Percentiles rank a stretch among this genome's conserved stretches.
Evolutionary conservation across 2,797 vertebrate species (phyloP).

Genomic region (Diplodus sargus): DNA sequence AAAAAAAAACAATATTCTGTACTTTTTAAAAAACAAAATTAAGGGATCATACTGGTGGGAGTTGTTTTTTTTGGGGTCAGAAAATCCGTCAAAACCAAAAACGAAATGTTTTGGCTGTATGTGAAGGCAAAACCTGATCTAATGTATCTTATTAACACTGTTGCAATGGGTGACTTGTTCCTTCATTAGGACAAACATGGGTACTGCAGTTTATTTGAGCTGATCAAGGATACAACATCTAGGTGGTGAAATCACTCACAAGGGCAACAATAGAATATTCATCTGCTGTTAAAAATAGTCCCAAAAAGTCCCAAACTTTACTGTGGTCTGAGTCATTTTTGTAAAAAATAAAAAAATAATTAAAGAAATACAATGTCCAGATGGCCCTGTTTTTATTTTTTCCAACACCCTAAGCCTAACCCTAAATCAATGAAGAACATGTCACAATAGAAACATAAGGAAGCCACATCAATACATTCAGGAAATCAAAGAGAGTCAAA

Average conservation of each 20-base stretch:
- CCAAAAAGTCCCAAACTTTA: neutral
- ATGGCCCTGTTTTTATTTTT: neutral
- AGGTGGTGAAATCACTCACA: neutral
- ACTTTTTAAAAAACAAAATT: too few relatives aligned
- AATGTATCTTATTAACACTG: neutral
- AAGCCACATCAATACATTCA: neutral
- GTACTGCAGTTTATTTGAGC: neutral
- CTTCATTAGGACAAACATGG: neutral
- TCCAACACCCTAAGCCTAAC: neutral
- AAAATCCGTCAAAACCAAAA: neutral
- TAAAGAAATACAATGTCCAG: too few relatives aligned
- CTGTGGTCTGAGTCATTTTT: neutral
- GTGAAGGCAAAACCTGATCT: neutral
- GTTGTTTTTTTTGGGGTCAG: neutral
- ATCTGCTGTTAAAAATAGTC: neutral
- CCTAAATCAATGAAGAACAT: neutral
- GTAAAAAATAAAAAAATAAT: too few relatives aligned
- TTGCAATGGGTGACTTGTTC: too few relatives aligned
- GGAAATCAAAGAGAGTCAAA: neutral
- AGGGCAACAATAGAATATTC: neutral
- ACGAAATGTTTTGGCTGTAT: too few relatives aligned
- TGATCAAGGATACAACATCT: neutral
- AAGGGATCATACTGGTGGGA: neutral
- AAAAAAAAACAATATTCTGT: too few relatives aligned
- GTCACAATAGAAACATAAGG: neutral